phyloP scores from a whole-genome alignment of 2,113 vertebrate genomes.

The Asarcornis scutulata region DNA sequence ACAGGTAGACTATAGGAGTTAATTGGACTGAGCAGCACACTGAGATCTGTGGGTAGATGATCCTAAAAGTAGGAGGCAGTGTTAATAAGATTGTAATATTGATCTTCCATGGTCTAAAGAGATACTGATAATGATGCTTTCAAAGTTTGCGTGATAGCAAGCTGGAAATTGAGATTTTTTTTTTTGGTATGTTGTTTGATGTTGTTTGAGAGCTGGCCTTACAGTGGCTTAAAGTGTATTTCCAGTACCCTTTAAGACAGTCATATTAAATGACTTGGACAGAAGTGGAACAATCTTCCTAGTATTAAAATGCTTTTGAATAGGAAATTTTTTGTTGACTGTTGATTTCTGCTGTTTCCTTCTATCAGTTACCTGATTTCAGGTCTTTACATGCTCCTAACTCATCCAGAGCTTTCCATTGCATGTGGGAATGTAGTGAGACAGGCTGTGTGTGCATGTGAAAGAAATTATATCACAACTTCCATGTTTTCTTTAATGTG shows the following conservation, averaged over 20 bases:
- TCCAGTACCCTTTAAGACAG: background rate
- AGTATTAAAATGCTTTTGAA: background rate
- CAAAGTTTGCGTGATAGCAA: background rate
- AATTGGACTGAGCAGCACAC: background rate
- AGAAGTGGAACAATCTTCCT: background rate
- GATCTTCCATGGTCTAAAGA: background rate
- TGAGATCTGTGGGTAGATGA: background rate
- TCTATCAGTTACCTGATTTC: background rate
- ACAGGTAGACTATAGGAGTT: background rate
- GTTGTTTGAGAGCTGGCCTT: background rate
- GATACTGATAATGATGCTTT: background rate
- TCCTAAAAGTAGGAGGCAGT: background rate
- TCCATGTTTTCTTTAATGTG: background rate
- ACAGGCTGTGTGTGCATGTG: background rate
- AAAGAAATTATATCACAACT: background rate
- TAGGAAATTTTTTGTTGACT: background rate
- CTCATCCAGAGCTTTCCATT: background rate
- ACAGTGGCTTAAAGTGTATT: background rate
- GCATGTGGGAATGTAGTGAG: background rate
- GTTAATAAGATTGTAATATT: background rate
- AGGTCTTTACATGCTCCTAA: background rate
- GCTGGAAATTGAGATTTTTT: background rate
- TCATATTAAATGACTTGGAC: background rate
- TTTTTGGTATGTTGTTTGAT: background rate
- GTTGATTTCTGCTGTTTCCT: background rate